These are phyloP conservation scores for Eupithecia inturbata DNA, from an alignment of 2,888 invertebrate genomes.

Conservation along the genomic window DNA sequence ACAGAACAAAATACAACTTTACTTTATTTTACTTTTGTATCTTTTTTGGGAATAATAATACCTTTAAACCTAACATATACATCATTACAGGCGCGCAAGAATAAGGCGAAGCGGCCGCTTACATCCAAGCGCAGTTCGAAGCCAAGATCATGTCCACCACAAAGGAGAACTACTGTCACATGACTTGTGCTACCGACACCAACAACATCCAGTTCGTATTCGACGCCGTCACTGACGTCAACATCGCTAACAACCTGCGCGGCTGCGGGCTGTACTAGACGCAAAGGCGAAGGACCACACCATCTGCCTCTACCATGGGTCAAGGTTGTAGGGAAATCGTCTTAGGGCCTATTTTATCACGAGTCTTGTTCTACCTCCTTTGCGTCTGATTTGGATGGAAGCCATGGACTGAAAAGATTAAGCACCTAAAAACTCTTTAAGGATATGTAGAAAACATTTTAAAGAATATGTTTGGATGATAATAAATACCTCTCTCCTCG, in stretches of 20 bases:
- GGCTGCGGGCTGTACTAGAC: conserved; percentile 98
- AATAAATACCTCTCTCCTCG: no score
- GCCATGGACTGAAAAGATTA: no score
- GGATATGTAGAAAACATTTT: no score
- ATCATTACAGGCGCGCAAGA: conserved; percentile 93
- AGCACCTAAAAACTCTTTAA: no score
- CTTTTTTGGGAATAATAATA: no score
- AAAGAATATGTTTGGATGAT: no score
- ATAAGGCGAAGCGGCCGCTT: conserved; percentile 99
- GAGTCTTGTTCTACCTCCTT: background rate
- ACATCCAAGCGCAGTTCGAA: conserved; percentile 99
- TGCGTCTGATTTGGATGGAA: no score
- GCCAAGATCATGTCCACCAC: conserved; percentile 99
- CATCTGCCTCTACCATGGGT: conserved; percentile 8
- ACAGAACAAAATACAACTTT: no score
- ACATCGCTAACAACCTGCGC: conserved; percentile 99
- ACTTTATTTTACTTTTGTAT: no score
- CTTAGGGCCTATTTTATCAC: conserved; percentile 12
- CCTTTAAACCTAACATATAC: no score
- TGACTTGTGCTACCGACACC: conserved; percentile 99
- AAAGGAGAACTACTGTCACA: conserved; percentile 99
- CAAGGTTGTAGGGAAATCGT: background rate
- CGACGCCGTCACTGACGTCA: conserved; percentile 99
- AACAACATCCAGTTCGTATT: conserved; percentile 99
- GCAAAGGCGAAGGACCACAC: conserved; percentile 33